Evolutionary conservation across 2,888 invertebrate species (phyloP).

Genomic region (Luffia ferchaultella): DNA sequence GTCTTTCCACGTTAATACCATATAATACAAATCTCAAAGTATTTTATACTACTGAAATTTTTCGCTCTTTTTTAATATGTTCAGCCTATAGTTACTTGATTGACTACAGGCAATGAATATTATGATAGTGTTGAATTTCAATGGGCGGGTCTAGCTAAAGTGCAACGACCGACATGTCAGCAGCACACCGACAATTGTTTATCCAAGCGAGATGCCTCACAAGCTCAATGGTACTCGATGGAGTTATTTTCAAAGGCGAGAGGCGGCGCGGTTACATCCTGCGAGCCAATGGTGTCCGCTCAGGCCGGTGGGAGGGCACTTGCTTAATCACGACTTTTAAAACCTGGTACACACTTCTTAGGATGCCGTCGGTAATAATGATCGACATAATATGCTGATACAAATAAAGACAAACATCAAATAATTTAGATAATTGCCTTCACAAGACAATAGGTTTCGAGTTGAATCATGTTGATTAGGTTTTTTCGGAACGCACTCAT

Average conservation of each 20-base stretch:
- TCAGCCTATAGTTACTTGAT: no score
- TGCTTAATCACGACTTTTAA: constrained; percentile 34
- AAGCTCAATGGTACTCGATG: constrained; percentile 29
- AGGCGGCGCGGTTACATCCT: constrained; percentile 43
- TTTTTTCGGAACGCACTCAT: no score
- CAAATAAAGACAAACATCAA: neutral
- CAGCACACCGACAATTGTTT: neutral
- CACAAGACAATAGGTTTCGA: no score
- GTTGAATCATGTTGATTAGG: no score
- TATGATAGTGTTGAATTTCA: neutral
- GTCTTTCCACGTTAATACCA: no score
- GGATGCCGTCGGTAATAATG: neutral
- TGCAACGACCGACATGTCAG: neutral
- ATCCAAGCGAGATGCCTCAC: neutral
- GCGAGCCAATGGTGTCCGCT: constrained; percentile 51
- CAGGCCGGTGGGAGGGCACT: constrained; percentile 44
- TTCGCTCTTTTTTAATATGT: no score
- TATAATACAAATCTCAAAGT: no score
- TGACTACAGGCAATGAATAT: neutral
- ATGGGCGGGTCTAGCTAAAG: neutral
- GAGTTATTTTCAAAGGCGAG: constrained; percentile 57
- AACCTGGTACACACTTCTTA: neutral
- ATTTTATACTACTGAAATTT: no score
- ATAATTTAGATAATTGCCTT: no score
- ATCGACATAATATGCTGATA: neutral